Base-by-base conservation (phyloP, 2,113 vertebrate species). In the Pipra filicauda region DNA sequence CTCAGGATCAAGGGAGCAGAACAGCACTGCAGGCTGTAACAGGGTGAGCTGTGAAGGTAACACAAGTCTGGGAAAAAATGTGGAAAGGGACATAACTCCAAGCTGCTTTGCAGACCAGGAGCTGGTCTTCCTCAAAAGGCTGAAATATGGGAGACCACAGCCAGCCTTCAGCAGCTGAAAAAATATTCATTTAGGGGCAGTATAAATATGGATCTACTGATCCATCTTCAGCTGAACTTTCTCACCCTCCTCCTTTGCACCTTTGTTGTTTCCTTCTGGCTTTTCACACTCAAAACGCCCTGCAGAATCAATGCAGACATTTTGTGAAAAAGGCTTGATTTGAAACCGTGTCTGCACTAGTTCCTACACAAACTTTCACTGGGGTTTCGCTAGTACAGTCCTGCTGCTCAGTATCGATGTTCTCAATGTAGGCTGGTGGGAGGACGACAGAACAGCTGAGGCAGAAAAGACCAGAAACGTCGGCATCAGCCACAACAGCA, bases 21-120 rank as follows among this genome's bases (percentile, higher is more conserved):
- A 71, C n/a, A 58, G 49, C 1, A 0, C 0, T 8, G 35, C 69
- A 75, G 73, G 44, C 76, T 48, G 14, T 16, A 46, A 61, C 8
- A 31, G 33, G 5, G 9, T 1, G 12, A 82, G 20, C 0, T 33
- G 54, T 49, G 54, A 57, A 88, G 44, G 9, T 15, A 76, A 74
- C 20, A 8, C 8, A 39, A 48, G 15, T 22, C 58, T 55, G 31
- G 58, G 57, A 30, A 79, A 84, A 88, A 65, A 35, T 2, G 15
- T 9, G 24, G 73, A 39, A 64, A 62, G 5, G 33, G 62, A 67
- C 0, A 0, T 16, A 71, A 41, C 21, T 54, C 49, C 43, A 71
- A 66, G 58, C 37, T 5, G 4, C 85, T 49, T n/a, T 5, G 23
- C 31, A 33, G 30, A 61, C 33, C 35, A 39, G 52, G 35, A 59